Evolutionary conservation across 2,113 vertebrate species (phyloP).

Genomic region (Alligator sinensis): DNA sequence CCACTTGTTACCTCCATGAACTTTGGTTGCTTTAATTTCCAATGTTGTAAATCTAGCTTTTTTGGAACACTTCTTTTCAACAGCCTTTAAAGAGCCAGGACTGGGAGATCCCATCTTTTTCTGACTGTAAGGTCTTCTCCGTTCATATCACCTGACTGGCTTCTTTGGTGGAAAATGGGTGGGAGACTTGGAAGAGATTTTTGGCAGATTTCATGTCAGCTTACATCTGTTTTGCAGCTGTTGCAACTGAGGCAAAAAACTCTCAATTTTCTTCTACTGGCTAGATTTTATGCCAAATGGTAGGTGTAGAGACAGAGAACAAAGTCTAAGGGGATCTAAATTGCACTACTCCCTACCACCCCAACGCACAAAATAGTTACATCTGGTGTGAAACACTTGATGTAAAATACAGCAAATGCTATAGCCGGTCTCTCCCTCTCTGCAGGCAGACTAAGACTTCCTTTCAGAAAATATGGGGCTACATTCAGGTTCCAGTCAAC

Average conservation of each 20-base stretch:
- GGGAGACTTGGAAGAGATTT: conserved; percentile 69
- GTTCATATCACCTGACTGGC: conserved; percentile 56
- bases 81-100: conserved; percentile 3
- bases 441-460: conserved; percentile 37
- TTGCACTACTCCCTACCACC: conserved; percentile 58
- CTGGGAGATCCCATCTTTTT: conserved; percentile 43
- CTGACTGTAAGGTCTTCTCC: conserved; percentile 45
- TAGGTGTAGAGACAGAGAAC: conserved; percentile 77
- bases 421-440: conserved; percentile 15
- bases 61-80: conserved; percentile 18
- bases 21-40: conserved; percentile 19
- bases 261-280: conserved; percentile 71
- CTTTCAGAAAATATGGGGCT: conserved; percentile 65
- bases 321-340: conserved; percentile 57
- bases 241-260: conserved; percentile 74
- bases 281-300: conserved; percentile 75
- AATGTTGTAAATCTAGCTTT: background rate
- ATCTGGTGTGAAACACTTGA: conserved; percentile 72
- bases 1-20: background rate
- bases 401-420: conserved; percentile 66
- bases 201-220: conserved; percentile 73
- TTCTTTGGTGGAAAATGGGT: conserved; percentile 79
- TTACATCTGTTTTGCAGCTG: conserved; percentile 84
- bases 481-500: conserved; percentile 60
- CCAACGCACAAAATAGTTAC: conserved; percentile 74